A percentile compares a stretch with the other conserved stretches of the same genome.
Conservation (phyloP, 2,113 vertebrate genomes). For the Plestiodon gilberti region DNA sequence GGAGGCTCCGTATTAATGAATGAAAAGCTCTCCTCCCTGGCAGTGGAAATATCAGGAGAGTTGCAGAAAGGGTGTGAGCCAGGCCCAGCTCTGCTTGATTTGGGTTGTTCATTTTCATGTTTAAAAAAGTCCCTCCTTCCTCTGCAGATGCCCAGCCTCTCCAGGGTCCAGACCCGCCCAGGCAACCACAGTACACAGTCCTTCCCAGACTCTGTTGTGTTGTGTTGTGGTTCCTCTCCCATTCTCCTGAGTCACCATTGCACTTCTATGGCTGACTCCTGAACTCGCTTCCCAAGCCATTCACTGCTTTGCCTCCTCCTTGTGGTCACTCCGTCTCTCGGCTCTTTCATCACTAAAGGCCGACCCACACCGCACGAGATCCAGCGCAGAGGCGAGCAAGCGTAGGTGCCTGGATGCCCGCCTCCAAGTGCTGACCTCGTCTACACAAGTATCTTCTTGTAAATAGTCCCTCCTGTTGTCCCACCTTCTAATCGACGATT, state of each 20-base stretch:
- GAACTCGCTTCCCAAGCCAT: background rate
- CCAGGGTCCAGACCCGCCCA: background rate
- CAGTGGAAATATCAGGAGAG: background rate
- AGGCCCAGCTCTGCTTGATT: background rate
- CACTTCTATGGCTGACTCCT: background rate
- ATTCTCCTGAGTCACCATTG: background rate
- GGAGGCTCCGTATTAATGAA: slow-evolving; percentile 17
- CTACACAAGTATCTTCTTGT: too few species aligned
- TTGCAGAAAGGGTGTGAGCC: background rate
- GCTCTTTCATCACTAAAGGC: background rate
- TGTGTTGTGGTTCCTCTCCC: rapidly evolving
- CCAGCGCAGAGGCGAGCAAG: too few species aligned
- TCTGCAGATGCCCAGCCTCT: background rate
- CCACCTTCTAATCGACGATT: too few species aligned
- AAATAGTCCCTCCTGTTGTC: too few species aligned
- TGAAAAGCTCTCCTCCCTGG: background rate
- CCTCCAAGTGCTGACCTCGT: too few species aligned
- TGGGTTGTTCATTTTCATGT: background rate
- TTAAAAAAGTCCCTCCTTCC: too few species aligned
- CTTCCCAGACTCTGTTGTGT: background rate
- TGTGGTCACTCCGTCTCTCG: background rate
- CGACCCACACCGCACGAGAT: too few species aligned
- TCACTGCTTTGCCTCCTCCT: background rate
- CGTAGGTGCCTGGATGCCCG: too few species aligned
- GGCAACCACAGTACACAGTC: background rate